Base-by-base conservation (phyloP, 2,888 invertebrate genomes). In the Aelia acuminata region DNA sequence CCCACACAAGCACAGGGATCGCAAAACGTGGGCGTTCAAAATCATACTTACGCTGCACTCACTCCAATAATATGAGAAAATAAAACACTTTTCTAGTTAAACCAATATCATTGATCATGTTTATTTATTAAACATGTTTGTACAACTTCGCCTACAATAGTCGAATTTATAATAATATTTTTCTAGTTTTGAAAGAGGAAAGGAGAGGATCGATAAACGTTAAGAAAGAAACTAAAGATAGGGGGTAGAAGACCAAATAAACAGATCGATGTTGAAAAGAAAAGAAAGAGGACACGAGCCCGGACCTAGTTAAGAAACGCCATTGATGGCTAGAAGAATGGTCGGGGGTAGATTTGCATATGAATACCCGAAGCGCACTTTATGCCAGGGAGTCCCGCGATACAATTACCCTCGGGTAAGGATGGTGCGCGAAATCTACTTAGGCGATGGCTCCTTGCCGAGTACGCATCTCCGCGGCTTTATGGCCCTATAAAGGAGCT, bases 321-420 rank as follows among this genome's bases (percentile, higher is more conserved):
- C 80, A 80, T 80, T 80, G 43, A 80, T 80, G 80, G 43, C 80
- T 80, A 80, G 80, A 80, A 80, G 80, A 80, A 80, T 80, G 80
- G 80, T 43, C 80, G 11, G 0, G 11, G 4, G 11, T 10, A 7
- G 3, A 80, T 80, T 80, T 80, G n/a, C 80, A 80, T 80, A 80
- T 80, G 80, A 80, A 80, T 80, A 43, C 43, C 11, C 43, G 43
- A 43, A n/a, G 80, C 80, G 80, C 43, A 80, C 80, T 80, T 80
- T 80, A 80, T 47, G n/a, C 80, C 22, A 47, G 80, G 15, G 80
- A 20, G 75, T 35, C 20, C 39, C 75, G 22, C 22, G 75, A 75
- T 43, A 80, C 80, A 80, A 80, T 80, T 80, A 80, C 80, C 75
- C 31, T n/a, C 22, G 43, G 1, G n/a, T n/a, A n/a, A 47, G 43